Conservation (phyloP, 1,140 invertebrate genomes). For the Ceratoteleas bidentatus region DNA sequence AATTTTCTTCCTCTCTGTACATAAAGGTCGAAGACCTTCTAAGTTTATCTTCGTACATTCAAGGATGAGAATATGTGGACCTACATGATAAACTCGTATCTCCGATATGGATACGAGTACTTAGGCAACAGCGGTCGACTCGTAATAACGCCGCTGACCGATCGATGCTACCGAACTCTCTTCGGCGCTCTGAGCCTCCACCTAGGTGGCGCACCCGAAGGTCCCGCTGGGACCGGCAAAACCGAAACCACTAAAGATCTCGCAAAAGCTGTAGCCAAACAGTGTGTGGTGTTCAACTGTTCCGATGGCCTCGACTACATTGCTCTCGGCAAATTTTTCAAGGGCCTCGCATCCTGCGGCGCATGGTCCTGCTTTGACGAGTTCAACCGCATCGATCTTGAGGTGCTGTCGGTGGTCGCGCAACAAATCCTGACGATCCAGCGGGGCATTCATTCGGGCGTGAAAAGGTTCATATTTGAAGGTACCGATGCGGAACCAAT, state of each 20-base stretch:
- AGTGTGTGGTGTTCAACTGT: constrained; percentile 98
- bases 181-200: constrained; percentile 95
- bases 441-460: constrained; percentile 89
- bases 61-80: constrained; percentile 85
- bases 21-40: too few relatives aligned
- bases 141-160: constrained; percentile 95
- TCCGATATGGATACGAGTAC: constrained; percentile 97
- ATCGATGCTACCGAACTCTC: constrained; percentile 95
- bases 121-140: constrained; percentile 93
- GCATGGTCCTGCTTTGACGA: constrained; percentile 99
- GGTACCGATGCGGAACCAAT: too few relatives aligned
- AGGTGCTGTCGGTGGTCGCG: constrained; percentile 95
- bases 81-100: constrained; percentile 94
- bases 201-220: constrained; percentile 94
- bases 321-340: constrained; percentile 97
- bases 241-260: constrained; percentile 98
- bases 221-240: constrained; percentile 97
- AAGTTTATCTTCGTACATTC: constrained; percentile 7
- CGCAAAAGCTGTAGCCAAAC: constrained; percentile 97
- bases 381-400: constrained; percentile 92
- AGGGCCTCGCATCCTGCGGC: constrained; percentile 96
- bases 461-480: constrained; percentile 92
- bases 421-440: constrained; percentile 93
- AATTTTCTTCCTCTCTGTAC: too few relatives aligned
- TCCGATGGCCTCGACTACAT: constrained; percentile 96